Evolutionary conservation across 2,797 vertebrate species (phyloP), one percentile per base, ranked within the genome.

Genomic region (Phataginus tricuspis): DNA sequence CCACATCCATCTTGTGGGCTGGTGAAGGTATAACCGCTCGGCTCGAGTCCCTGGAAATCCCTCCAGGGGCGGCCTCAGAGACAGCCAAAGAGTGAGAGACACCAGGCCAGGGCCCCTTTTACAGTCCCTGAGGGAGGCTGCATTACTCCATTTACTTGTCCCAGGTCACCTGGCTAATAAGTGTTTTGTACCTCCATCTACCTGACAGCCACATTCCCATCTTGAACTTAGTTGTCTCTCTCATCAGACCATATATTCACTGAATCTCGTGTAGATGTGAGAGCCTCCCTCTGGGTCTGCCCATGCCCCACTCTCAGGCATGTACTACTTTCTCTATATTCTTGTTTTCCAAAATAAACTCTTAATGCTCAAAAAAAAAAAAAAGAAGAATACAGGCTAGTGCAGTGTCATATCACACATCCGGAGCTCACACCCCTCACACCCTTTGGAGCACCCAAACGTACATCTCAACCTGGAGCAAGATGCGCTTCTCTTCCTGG

Each of bases 401-500:
- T 18, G 14, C 3, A 8, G 2, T 57, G 31, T 49, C 9, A 29
- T 2, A 49, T 25, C 49, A 31, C 31, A 10, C 45, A 18, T 9
- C 34, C n/a, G 1, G 51, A 51, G 23, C 84, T 89, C 66, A n/a
- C n/a, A n/a, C 78, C 83, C 71, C 25, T 2, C 1, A 0, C 59
- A 27, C 51, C 74, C 55, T 25, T 42, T 15, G 27, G 14, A 15
- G 31, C 63, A 66, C 92, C 75, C 75, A 78, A 59, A 97, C 99
- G 98, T 98, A 99, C 99, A 99, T 99, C 96, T 99, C 99, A 51
- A 99, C 98, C 88, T 99, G 99, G 92, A 99, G 98, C 93, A 99
- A 99, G 49, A 99, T 99, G 87, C 99, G 98, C 97, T 99, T 99
- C 98, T 99, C 99, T 94, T 99, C 99, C 42, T 99, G 99, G 29